Conservation (phyloP, 1,140 invertebrate species). For the Ericerus pela region DNA sequence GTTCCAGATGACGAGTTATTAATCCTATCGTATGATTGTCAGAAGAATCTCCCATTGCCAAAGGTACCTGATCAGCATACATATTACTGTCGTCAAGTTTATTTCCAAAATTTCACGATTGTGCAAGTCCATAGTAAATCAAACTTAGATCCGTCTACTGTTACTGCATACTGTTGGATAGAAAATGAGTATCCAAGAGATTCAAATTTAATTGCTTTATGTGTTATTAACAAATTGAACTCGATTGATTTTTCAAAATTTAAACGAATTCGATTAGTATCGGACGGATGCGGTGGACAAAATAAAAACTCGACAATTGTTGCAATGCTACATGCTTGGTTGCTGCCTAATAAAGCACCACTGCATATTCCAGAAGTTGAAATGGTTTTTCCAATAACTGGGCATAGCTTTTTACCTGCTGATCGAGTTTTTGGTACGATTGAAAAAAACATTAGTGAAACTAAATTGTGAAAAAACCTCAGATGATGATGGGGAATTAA, state of each 20-base stretch:
- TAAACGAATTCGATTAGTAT: slow-evolving; percentile 12
- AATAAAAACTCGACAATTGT: slow-evolving; percentile 17
- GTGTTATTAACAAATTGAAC: slow-evolving; percentile 21
- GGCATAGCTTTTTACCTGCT: slow-evolving; percentile 26
- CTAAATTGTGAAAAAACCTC: too few species aligned
- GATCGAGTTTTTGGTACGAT: slow-evolving; percentile 26
- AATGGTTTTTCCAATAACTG: slow-evolving; percentile 25
- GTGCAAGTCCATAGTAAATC: slow-evolving; percentile 25
- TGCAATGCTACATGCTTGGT: slow-evolving; percentile 21
- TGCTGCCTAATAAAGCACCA: slow-evolving; percentile 17
- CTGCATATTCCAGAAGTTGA: slow-evolving; percentile 20
- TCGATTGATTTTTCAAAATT: slow-evolving; percentile 11
- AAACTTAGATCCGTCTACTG: slow-evolving; percentile 19
- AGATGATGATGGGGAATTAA: too few species aligned
- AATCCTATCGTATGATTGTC: slow-evolving; percentile 29
- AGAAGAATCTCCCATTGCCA: slow-evolving; percentile 29
- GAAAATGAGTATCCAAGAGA: slow-evolving; percentile 24
- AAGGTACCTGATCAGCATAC: slow-evolving; percentile 26
- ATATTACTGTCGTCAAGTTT: slow-evolving; percentile 29
- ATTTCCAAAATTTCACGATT: slow-evolving; percentile 30
- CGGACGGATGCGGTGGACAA: slow-evolving; percentile 15
- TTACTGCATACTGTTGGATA: slow-evolving; percentile 21
- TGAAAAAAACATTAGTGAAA: too few species aligned
- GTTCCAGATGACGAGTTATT: slow-evolving; percentile 21
- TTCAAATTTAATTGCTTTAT: slow-evolving; percentile 26